These are phyloP conservation scores for Cryptomyrus ogoouensis DNA, from an alignment of 2,113 vertebrate species.

Conservation along the genomic window DNA sequence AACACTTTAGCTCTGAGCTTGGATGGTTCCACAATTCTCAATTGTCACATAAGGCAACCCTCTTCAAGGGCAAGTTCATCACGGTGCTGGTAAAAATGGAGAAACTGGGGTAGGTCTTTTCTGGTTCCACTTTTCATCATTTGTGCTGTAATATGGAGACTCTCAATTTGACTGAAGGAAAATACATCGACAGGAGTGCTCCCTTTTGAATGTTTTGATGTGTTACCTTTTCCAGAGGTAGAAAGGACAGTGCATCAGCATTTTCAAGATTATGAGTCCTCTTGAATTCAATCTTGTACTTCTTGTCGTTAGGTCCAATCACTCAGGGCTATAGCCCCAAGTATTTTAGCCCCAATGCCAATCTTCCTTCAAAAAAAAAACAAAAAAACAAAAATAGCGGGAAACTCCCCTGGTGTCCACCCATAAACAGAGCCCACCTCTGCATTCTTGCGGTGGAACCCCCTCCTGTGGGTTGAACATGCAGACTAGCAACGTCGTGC, in stretches of 20 bases:
- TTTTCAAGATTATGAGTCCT: not conserved
- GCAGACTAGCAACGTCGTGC: not conserved
- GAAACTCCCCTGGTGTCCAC: not conserved
- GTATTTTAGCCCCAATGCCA: no score
- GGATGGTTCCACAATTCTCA: not conserved
- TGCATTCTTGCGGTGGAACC: not conserved
- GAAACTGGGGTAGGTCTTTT: not conserved
- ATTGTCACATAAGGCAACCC: not conserved
- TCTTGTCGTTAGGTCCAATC: not conserved
- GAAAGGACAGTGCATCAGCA: not conserved
- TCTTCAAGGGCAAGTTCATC: not conserved
- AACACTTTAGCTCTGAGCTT: not conserved
- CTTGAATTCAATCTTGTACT: not conserved
- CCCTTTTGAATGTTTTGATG: not conserved
- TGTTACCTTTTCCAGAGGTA: not conserved
- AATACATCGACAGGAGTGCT: slow-evolving; percentile 1
- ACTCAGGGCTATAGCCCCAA: no score
- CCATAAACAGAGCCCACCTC: not conserved
- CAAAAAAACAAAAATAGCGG: no score
- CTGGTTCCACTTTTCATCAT: not conserved
- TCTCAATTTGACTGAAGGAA: not conserved
- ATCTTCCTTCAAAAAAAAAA: no score
- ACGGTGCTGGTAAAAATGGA: not conserved
- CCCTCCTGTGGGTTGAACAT: not conserved
- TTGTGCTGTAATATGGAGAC: not conserved